These are phyloP conservation scores for Oncorhynchus kisutch DNA, from an alignment of 2,113 vertebrate species.

Conservation along the genomic window DNA sequence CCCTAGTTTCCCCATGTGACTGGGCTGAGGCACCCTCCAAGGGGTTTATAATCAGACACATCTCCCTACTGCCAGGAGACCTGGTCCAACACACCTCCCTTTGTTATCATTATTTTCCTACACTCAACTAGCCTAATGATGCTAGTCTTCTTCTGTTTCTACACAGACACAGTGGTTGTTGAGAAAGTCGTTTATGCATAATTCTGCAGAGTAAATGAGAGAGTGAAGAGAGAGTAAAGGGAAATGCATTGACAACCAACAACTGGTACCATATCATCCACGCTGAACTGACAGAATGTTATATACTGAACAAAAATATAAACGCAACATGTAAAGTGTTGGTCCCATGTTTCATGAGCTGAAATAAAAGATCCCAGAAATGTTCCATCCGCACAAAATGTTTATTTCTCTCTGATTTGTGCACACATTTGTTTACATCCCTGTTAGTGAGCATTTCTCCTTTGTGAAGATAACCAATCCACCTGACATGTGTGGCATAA, in stretches of 20 bases:
- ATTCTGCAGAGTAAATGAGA: background rate
- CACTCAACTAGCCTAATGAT: background rate
- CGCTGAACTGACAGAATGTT: too few species aligned
- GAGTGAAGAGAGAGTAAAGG: background rate
- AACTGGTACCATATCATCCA: background rate
- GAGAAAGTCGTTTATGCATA: background rate
- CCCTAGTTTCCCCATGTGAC: background rate
- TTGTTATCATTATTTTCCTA: background rate
- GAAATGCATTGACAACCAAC: background rate
- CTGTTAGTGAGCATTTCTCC: too few species aligned
- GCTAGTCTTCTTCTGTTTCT: background rate
- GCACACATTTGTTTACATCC: too few species aligned
- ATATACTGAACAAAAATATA: too few species aligned
- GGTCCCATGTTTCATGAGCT: too few species aligned
- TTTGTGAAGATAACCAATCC: too few species aligned
- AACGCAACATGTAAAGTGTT: too few species aligned
- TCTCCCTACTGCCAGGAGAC: background rate
- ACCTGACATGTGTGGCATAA: too few species aligned
- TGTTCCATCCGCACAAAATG: too few species aligned
- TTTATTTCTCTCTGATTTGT: too few species aligned
- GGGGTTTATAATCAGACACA: background rate
- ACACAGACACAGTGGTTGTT: background rate
- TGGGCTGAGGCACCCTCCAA: background rate
- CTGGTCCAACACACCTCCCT: background rate
- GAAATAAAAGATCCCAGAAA: too few species aligned